Evolutionary conservation across 2,113 vertebrate species (phyloP), one percentile per base, ranked within the genome.

Genomic region (Calyptomena viridis): DNA sequence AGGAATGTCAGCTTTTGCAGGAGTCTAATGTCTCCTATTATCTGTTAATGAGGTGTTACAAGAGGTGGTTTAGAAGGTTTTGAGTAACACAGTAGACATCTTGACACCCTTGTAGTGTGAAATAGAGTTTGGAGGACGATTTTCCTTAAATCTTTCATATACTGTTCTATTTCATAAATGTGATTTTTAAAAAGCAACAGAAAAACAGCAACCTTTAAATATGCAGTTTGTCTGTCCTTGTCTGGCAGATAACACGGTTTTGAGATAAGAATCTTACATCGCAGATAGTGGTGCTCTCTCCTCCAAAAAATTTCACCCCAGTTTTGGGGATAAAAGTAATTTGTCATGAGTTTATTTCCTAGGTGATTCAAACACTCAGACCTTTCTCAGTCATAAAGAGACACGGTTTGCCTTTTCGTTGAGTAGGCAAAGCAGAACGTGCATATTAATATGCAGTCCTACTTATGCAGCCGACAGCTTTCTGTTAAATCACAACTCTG

Each of bases 401-500:
- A 42, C 53, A 30, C 27, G 19, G 39, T 69, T 93, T 82, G 33
- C 3, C 20, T 72, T 80, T 68, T 67, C 44, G 31, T 24, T 40
- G 71, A 75, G 31, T 93, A 90, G 85, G 88, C 87, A 91, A 83
- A 93, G 76, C 87, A 92, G 77, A 83, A 47, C 39, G 8, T 47
- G 87, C 33, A 9, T 76, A 35, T 93, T 87, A 84, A 94, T 66
- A 19, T 73, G 49, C 82, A 74, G 84, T 44, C 55, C 81, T 87
- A 7, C 58, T 78, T 72, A 69, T 0, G 3, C 84, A 92, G 94
- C 81, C 91, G 90, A 91, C 90, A 95, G 82, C 75, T 88, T 94
- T 96, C 73, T 63, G 50, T 95, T 93, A 87, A 94, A 94, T 94
- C 67, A 85, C 71, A 90, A 33, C 85, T 93, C 67, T 1, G 30